Evolutionary conservation across 2,113 vertebrate genomes (phyloP).

Genomic region (Condylura cristata): DNA sequence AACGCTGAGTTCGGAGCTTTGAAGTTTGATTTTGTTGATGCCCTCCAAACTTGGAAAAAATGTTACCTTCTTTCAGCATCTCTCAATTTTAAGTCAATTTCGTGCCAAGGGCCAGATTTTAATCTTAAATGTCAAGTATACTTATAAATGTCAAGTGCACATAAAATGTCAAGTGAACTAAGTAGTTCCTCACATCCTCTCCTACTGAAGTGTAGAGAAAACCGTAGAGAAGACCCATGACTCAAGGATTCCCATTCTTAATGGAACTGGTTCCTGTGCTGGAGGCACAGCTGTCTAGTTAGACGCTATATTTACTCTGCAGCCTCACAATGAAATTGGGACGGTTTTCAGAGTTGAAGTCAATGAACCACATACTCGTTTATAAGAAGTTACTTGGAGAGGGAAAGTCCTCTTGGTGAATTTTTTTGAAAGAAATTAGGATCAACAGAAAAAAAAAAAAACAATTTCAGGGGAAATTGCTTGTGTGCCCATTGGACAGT

Average conservation of each 20-base stretch:
- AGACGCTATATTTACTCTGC: constrained; percentile 37
- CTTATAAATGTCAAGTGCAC: constrained; percentile 72
- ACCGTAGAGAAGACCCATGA: background rate
- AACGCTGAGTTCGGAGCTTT: background rate
- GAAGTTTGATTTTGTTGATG: constrained; percentile 33
- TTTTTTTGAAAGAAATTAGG: constrained; percentile 51
- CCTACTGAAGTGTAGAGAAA: constrained; percentile 20
- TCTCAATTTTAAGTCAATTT: constrained; percentile 61
- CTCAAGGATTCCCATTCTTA: constrained; percentile 24
- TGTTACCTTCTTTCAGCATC: background rate
- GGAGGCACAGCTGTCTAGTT: constrained; percentile 11
- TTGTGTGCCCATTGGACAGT: constrained; percentile 27
- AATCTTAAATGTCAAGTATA: constrained; percentile 72
- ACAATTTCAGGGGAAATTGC: constrained; percentile 56
- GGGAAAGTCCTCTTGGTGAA: constrained; percentile 36
- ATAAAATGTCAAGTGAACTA: constrained; percentile 70
- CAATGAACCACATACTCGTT: constrained; percentile 60
- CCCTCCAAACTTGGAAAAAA: constrained; percentile 14
- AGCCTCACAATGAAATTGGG: constrained; percentile 21
- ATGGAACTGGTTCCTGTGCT: constrained; percentile 46
- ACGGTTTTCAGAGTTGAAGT: constrained; percentile 54
- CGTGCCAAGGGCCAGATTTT: constrained; percentile 46
- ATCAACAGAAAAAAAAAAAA: constrained; percentile 45
- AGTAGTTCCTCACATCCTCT: constrained; percentile 45
- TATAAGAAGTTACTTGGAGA: constrained; percentile 51